phyloP scores from a whole-genome alignment of 2,888 invertebrate genomes.

The Mythimna loreyi region DNA sequence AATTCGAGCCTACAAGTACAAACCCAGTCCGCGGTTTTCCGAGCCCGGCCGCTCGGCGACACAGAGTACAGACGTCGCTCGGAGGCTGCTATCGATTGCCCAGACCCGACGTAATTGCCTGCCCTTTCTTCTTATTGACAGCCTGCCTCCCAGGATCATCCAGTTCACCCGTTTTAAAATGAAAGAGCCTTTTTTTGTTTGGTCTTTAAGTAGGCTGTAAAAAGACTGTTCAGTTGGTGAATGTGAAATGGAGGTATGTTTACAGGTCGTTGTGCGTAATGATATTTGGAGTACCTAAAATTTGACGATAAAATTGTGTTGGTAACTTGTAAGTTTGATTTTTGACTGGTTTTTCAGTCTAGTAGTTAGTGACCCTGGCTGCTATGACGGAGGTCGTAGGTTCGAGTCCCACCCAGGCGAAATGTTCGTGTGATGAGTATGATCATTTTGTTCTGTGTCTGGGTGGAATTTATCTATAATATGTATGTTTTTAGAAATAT shows the following conservation, averaged over 20 bases:
- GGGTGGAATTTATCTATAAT: too few species aligned
- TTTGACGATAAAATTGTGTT: not conserved
- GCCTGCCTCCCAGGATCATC: constrained; percentile 70
- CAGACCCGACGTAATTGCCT: constrained; percentile 78
- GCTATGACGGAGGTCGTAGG: too few species aligned
- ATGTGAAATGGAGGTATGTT: not conserved
- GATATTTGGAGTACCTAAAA: not conserved
- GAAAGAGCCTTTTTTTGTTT: constrained; percentile 44
- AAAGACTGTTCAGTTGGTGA: not conserved
- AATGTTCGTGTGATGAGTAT: too few species aligned
- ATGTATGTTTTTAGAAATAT: too few species aligned
- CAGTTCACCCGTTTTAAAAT: constrained; percentile 66
- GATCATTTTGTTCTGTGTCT: too few species aligned
- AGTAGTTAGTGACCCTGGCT: too few species aligned
- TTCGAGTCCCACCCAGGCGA: too few species aligned
- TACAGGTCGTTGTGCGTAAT: not conserved
- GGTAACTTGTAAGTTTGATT: not conserved
- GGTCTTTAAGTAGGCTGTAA: constrained; percentile 12
- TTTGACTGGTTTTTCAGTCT: too few species aligned
- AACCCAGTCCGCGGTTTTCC: constrained; percentile 37
- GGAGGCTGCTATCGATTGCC: constrained; percentile 78
- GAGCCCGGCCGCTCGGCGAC: constrained; percentile 58
- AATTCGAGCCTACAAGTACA: constrained; percentile 11
- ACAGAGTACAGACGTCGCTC: constrained; percentile 69
- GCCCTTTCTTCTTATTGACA: constrained; percentile 83